These are phyloP conservation scores for Meliscaeva auricollis DNA, from an alignment of 2,888 invertebrate species.

Conservation along the genomic window DNA sequence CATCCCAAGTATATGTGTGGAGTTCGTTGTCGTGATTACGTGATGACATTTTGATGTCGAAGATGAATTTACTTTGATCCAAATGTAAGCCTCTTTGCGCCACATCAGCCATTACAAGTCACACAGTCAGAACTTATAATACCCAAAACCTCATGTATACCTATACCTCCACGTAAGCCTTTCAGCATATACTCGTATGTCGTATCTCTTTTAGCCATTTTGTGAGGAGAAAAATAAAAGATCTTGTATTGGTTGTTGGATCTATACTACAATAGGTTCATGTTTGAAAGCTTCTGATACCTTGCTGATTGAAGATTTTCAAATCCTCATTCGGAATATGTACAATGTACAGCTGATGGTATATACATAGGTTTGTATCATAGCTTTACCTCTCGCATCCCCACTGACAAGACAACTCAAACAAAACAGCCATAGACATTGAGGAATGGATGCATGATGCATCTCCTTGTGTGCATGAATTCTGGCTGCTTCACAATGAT, in stretches of 20 bases:
- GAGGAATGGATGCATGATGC: conserved; percentile 56
- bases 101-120: conserved; percentile 46
- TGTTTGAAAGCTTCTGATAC: conserved; percentile 61
- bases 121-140: conserved; percentile 26
- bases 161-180: background rate
- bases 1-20: background rate
- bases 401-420: background rate
- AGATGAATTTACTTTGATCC: conserved; percentile 70
- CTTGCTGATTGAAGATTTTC: conserved; percentile 61
- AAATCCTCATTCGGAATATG: conserved; percentile 42
- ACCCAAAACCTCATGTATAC: background rate
- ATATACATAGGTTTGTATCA: conserved; percentile 1
- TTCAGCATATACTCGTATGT: conserved; percentile 13
- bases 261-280: conserved; percentile 30
- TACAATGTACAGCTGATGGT: background rate
- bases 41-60: conserved; percentile 72
- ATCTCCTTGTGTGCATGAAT: conserved; percentile 47
- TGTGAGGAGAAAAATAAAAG: conserved; percentile 3
- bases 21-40: conserved; percentile 50
- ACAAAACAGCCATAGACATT: conserved; percentile 29
- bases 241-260: conserved; percentile 34
- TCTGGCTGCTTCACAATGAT: conserved; percentile 50
- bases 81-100: conserved; percentile 68
- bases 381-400: background rate
- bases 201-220: background rate